Conservation (phyloP, 2,888 invertebrate species). For the Rutpela maculata region DNA sequence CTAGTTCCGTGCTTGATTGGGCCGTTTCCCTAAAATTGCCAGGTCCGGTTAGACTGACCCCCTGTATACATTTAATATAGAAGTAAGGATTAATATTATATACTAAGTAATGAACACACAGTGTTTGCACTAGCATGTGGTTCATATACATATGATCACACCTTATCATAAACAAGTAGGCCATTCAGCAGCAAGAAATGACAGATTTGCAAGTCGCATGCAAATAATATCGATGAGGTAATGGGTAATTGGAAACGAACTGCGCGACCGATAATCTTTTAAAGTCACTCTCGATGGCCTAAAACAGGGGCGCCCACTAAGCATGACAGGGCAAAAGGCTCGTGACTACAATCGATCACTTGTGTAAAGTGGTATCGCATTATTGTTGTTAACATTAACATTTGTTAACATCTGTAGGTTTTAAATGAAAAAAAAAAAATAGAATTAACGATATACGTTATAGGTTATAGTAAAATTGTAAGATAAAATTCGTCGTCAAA, state of each 20-base stretch:
- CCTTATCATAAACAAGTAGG: conserved; percentile 28
- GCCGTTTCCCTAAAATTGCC: no score
- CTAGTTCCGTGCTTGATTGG: no score
- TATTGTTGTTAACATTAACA: not conserved
- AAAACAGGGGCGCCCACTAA: conserved; percentile 18
- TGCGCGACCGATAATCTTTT: conserved; percentile 24
- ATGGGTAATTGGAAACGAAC: conserved; percentile 26
- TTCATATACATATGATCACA: conserved; percentile 12
- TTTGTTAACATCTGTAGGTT: not conserved
- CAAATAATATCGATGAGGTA: conserved; percentile 36
- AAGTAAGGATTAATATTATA: no score
- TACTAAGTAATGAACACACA: not conserved
- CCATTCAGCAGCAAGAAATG: conserved; percentile 18
- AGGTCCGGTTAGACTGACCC: no score
- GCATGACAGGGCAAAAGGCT: conserved; percentile 3
- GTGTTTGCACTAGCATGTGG: not conserved
- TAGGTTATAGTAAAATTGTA: no score
- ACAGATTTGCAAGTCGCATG: conserved; percentile 39
- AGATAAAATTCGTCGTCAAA: no score
- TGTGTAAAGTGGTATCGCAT: not conserved
- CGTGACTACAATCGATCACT: conserved; percentile 4
- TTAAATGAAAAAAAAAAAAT: not conserved
- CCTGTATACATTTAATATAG: no score
- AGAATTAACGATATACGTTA: no score
- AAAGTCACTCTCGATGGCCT: conserved; percentile 29